Percentiles rank a stretch among this genome's conserved stretches.
phyloP scores from a whole-genome alignment of 2,888 invertebrate species.

The Apamea epomidion region DNA sequence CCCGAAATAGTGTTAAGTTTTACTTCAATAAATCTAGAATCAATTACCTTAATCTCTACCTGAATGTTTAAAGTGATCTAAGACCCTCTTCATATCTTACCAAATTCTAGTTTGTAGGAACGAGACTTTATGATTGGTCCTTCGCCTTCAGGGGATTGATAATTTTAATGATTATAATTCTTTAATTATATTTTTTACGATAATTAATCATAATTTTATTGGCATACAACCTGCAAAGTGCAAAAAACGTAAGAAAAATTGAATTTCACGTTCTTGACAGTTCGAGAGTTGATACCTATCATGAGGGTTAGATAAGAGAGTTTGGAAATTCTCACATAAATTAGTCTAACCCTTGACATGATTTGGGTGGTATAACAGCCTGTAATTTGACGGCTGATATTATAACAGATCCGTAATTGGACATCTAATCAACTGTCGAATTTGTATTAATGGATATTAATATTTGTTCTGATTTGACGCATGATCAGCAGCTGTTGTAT shows the following conservation, averaged over 20 bases:
- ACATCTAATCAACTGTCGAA: slow-evolving; percentile 50
- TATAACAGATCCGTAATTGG: slow-evolving; percentile 45
- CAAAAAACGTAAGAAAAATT: neutral
- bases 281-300: neutral
- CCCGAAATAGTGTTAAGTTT: neutral
- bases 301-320: neutral
- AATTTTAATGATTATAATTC: neutral
- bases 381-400: slow-evolving; percentile 60
- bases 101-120: neutral
- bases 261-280: neutral
- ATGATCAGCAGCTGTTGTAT: neutral
- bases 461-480: slow-evolving; percentile 22
- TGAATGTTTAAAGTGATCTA: neutral
- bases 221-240: neutral
- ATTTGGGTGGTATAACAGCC: slow-evolving; percentile 26
- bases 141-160: neutral
- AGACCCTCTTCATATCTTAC: neutral
- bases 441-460: slow-evolving; percentile 42
- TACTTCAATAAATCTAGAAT: neutral
- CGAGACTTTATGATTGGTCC: neutral
- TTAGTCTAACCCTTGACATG: slow-evolving; percentile 42
- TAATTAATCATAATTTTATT: neutral
- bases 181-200: neutral
- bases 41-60: neutral
- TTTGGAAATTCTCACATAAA: slow-evolving; percentile 23